Evolutionary conservation across 2,797 vertebrate species (phyloP).

Genomic region (Malurus leucopterus): DNA sequence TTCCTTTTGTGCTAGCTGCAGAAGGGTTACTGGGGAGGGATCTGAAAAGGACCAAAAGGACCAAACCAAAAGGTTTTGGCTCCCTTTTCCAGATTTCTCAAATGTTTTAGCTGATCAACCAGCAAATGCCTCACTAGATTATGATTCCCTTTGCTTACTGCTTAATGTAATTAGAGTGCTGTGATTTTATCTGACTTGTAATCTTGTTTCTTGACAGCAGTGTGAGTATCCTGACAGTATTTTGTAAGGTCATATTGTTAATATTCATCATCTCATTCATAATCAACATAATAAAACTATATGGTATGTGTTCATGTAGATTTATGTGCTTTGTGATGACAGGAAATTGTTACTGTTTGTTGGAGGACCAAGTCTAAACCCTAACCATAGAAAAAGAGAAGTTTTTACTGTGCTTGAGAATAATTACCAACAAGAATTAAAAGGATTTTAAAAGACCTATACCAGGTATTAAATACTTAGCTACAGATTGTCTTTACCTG

Average conservation of each 20-base stretch:
- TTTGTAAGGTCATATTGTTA: not conserved
- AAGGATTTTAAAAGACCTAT: not conserved
- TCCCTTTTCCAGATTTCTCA: not conserved
- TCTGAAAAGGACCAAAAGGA: not conserved
- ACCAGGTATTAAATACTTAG: not conserved
- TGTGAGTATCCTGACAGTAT: not conserved
- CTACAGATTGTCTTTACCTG: not conserved
- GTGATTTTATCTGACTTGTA: not conserved
- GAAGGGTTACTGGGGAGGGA: not conserved
- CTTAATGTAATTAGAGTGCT: not conserved
- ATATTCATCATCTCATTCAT: not conserved
- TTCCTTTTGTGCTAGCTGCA: not conserved
- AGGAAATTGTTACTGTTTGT: not conserved
- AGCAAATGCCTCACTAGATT: not conserved
- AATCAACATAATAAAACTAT: not conserved
- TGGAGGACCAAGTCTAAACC: not conserved
- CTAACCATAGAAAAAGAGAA: not conserved
- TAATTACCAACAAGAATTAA: not conserved
- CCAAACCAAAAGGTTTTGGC: not conserved
- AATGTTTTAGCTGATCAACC: not conserved
- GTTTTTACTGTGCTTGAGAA: not conserved
- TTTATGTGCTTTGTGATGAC: not conserved
- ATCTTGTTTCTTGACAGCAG: not conserved
- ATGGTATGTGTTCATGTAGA: not conserved
- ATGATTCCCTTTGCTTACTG: not conserved